These are phyloP conservation scores for Chroicocephalus ridibundus DNA, from an alignment of 2,113 vertebrate genomes.

Conservation along the genomic window DNA sequence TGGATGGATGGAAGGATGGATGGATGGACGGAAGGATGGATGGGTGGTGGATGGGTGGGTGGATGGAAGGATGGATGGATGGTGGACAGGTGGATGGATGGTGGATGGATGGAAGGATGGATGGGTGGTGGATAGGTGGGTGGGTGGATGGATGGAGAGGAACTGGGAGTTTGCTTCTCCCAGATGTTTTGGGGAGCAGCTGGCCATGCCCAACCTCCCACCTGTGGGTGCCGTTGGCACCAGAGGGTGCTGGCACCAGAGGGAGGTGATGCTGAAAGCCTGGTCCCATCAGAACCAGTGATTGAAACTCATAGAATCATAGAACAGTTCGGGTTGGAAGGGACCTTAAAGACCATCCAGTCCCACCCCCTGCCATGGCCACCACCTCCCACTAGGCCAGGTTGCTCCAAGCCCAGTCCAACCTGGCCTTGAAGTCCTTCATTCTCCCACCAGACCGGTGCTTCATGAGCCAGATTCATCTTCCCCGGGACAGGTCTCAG, in stretches of 20 bases:
- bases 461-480: accelerated
- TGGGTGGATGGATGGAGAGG: background rate
- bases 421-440: background rate
- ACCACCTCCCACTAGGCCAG: background rate
- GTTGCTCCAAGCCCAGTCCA: background rate
- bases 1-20: background rate
- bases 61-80: too few relatives aligned
- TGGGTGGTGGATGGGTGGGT: background rate
- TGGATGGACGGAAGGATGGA: background rate
- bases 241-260: background rate
- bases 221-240: background rate
- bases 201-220: background rate
- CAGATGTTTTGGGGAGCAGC: background rate
- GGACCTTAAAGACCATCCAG: background rate
- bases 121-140: too few relatives aligned
- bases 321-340: background rate
- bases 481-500: background rate
- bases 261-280: background rate
- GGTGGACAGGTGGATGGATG: too few relatives aligned
- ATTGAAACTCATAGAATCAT: background rate
- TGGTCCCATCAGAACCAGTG: accelerated
- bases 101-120: too few relatives aligned
- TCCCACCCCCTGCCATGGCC: background rate
- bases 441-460: background rate
- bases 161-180: background rate